phyloP scores from a whole-genome alignment of 2,113 vertebrate genomes.

The Gavialis gangeticus region DNA sequence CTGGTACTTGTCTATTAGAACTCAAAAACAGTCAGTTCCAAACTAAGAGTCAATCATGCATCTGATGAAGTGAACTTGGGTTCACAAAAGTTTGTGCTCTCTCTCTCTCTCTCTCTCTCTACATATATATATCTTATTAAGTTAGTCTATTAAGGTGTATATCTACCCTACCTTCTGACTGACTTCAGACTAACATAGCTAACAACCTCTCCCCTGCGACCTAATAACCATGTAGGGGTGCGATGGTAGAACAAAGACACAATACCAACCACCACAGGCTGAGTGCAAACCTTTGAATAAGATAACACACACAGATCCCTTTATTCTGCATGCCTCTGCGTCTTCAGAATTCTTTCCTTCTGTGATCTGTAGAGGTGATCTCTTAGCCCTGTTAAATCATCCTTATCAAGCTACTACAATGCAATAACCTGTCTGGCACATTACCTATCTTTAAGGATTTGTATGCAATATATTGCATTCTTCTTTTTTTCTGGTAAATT shows the following conservation, averaged over 20 bases:
- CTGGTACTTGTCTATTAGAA: neutral
- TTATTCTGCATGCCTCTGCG: constrained; percentile 15
- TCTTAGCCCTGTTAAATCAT: constrained; percentile 65
- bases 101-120: no score
- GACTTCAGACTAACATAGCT: no score
- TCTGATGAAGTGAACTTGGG: no score
- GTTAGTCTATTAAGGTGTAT: no score
- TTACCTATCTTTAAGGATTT: constrained; percentile 60
- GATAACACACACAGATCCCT: constrained; percentile 39
- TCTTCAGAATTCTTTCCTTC: constrained; percentile 5
- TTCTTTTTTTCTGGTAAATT: constrained; percentile 3
- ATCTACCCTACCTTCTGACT: no score
- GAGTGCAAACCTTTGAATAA: constrained; percentile 20
- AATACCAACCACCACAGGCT: constrained; percentile 25
- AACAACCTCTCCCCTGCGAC: no score
- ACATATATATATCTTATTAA: no score
- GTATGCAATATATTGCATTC: constrained; percentile 53
- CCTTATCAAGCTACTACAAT: constrained; percentile 50
- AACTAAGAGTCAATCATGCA: neutral
- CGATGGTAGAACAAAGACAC: constrained; percentile 22
- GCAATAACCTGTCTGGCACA: constrained; percentile 62
- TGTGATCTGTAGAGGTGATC: constrained; percentile 52
- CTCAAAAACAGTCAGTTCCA: neutral
- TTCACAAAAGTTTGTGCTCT: no score
- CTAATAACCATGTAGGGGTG: neutral